Base-by-base conservation (phyloP, 2,113 vertebrate genomes). In the Triplophysa siluroides region DNA sequence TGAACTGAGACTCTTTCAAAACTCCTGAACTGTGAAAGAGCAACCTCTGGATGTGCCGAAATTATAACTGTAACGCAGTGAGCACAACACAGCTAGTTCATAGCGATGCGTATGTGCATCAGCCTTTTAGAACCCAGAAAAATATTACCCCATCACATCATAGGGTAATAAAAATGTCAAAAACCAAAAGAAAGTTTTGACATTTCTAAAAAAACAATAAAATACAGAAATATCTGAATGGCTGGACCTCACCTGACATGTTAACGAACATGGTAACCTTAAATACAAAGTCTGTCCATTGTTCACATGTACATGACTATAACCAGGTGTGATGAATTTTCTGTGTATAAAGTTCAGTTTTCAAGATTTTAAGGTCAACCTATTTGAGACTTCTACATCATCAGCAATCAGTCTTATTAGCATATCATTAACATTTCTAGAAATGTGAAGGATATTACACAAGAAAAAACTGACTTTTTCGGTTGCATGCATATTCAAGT, bases 341-440 rank as follows among this genome's bases (percentile, higher is more conserved):
- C 50, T 24, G 14, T 13, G 47, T 38, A 13, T 38, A 38, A 38
- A 7, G 54, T 23, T 73, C 14, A 3, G 23, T 60, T n/a, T 41
- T 60, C 12, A 60, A 60, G 54, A 72, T 72, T 72, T 41, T 73
- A 3, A 60, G 70, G 54, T 60, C 54, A 60, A 33, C 8, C 29
- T 33, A 19, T 78, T 3, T 58, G 33, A 68, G 52, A 26, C 64
- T 58, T 24, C n/a, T 14, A 60, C n/a, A 26, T 56, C 19, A 58
- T 68, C 54, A 24, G 19, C 21, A 54, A 66, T 19, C 62, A 77
- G 24, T 4, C 63, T 54, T 43, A 56, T 67, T 45, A 78, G 50
- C 70, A 78, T 21, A 50, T 65, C 43, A 79, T 73, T 60, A 73
- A 73, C 54, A 73, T 60, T 41, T 67, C n/a, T 23, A 19, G 19